Evolutionary conservation across 2,888 invertebrate genomes (phyloP).

Genomic region (Hypercompe scribonia): DNA sequence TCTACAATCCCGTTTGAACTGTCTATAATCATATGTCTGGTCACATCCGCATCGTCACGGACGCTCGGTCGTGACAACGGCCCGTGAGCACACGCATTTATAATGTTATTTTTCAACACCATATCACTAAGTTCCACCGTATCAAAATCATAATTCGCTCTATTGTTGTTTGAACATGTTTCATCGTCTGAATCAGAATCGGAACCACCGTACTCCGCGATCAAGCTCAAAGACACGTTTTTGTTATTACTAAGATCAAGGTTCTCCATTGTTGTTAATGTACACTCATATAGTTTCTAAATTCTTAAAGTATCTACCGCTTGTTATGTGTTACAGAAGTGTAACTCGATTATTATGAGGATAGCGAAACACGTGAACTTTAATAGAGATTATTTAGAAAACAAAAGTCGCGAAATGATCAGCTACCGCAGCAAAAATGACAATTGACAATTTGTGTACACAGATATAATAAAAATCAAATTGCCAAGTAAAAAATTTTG

Average conservation of each 20-base stretch:
- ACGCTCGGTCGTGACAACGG: slow-evolving; percentile 67
- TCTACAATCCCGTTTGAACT: slow-evolving; percentile 76
- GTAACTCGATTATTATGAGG: slow-evolving; percentile 26
- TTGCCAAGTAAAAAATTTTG: background rate
- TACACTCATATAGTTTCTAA: slow-evolving; percentile 49
- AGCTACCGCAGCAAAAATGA: slow-evolving; percentile 51
- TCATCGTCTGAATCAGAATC: slow-evolving; percentile 81
- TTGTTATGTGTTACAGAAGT: slow-evolving; percentile 24
- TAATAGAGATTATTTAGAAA: slow-evolving; percentile 48
- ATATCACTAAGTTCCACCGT: slow-evolving; percentile 79
- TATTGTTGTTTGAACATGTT: slow-evolving; percentile 65
- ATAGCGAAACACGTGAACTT: slow-evolving; percentile 42
- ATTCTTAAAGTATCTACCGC: slow-evolving; percentile 36
- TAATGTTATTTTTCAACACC: slow-evolving; percentile 83
- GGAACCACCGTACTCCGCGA: slow-evolving; percentile 79
- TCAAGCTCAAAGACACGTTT: slow-evolving; percentile 81
- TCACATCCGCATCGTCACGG: slow-evolving; percentile 68
- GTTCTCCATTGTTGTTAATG: slow-evolving; percentile 76
- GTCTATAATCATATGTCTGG: slow-evolving; percentile 82
- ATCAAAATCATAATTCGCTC: slow-evolving; percentile 75
- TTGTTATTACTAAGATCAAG: slow-evolving; percentile 78
- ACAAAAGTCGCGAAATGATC: slow-evolving; percentile 52
- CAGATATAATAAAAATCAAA: too few relatives aligned
- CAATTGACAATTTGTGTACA: slow-evolving; percentile 49
- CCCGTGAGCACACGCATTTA: slow-evolving; percentile 83